Percentiles rank a stretch among this genome's conserved stretches.
Evolutionary conservation across 1,140 invertebrate genomes (phyloP).

Genomic region (Drosophila mayri): DNA sequence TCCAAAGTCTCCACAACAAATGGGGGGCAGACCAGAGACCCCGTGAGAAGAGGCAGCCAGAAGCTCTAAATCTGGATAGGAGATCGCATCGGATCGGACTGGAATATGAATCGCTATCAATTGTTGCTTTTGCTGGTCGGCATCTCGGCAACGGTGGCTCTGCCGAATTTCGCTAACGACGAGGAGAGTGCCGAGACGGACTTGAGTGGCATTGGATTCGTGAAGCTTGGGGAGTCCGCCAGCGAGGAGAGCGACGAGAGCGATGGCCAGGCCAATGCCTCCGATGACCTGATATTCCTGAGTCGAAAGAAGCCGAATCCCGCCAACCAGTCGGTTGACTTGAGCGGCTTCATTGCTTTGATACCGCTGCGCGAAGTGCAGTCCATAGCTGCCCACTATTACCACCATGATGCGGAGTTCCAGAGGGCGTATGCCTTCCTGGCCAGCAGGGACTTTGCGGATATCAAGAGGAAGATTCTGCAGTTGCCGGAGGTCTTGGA

Average conservation of each 20-base stretch:
- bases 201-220: slow-evolving; percentile 40
- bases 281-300: slow-evolving; percentile 75
- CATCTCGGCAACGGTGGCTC: not conserved
- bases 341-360: slow-evolving; percentile 69
- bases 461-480: slow-evolving; percentile 56
- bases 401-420: slow-evolving; percentile 74
- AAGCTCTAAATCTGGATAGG: slow-evolving; percentile 4
- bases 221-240: slow-evolving; percentile 40
- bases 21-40: not conserved
- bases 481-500: slow-evolving; percentile 64
- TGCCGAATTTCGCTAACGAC: slow-evolving; percentile 22
- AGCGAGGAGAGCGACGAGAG: slow-evolving; percentile 43
- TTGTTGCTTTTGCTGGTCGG: slow-evolving; percentile 6
- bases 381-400: slow-evolving; percentile 64
- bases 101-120: slow-evolving; percentile 22
- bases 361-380: slow-evolving; percentile 65
- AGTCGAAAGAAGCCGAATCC: slow-evolving; percentile 15
- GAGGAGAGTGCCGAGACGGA: slow-evolving; percentile 28
- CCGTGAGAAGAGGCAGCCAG: slow-evolving; percentile 18
- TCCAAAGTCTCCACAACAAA: slow-evolving; percentile 42
- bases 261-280: slow-evolving; percentile 28
- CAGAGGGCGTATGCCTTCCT: slow-evolving; percentile 69
- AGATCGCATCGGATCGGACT: slow-evolving; percentile 30
- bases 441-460: slow-evolving; percentile 50
- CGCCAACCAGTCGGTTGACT: slow-evolving; percentile 49